These are phyloP conservation scores for Ptychoptera contaminata DNA, from an alignment of 2,888 invertebrate species.

Conservation along the genomic window DNA sequence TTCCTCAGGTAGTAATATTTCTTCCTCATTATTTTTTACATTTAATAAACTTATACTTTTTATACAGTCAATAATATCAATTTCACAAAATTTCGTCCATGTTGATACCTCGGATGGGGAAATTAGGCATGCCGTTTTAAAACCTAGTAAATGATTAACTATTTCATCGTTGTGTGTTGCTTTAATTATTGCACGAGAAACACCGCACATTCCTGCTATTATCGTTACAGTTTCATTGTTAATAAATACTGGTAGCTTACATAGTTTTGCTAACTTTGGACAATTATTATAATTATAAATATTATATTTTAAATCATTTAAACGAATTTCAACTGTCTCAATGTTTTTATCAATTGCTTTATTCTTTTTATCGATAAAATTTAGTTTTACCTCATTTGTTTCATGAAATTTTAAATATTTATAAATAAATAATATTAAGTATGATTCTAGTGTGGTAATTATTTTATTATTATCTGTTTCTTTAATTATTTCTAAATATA, in stretches of 20 bases:
- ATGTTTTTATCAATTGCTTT: constrained; percentile 14
- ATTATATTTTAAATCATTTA: not conserved
- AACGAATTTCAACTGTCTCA: constrained; percentile 14
- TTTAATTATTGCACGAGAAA: constrained; percentile 43
- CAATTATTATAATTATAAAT: constrained; percentile 26
- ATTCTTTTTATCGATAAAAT: constrained; percentile 23
- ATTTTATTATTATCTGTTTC: constrained; percentile 20
- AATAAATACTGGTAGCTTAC: constrained; percentile 47
- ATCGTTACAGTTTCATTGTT: constrained; percentile 41
- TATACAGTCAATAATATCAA: constrained; percentile 51
- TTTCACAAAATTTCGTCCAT: constrained; percentile 88
- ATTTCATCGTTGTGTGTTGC: constrained; percentile 15
- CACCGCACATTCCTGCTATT: constrained; percentile 65
- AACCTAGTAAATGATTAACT: constrained; percentile 44
- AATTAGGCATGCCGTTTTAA: constrained; percentile 61
- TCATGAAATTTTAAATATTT: constrained; percentile 38
- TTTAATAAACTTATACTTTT: constrained; percentile 23
- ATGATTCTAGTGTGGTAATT: constrained; percentile 42
- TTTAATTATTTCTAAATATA: constrained; percentile 23
- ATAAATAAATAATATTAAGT: constrained; percentile 43
- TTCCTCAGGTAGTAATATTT: constrained; percentile 43
- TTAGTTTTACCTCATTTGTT: constrained; percentile 29
- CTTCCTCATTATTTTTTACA: constrained; percentile 12
- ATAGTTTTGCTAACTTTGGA: constrained; percentile 24
- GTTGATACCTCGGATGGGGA: constrained; percentile 72